Base-by-base conservation (phyloP, 2,797 vertebrate genomes). In the Dermochelys coriacea region DNA sequence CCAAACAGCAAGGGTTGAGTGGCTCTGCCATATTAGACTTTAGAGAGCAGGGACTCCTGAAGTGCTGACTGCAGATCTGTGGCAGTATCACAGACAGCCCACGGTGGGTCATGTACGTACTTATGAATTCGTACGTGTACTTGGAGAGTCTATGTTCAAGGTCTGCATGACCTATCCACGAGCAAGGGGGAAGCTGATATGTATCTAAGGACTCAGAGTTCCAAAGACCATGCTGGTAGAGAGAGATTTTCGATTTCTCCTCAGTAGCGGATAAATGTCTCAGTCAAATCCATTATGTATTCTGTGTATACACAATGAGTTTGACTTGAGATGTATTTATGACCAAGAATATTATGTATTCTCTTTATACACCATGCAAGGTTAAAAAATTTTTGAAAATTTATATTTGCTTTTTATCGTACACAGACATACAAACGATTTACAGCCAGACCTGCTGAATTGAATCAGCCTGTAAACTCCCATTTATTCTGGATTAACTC, bases 301-400 rank as follows among this genome's bases (percentile, higher is more conserved):
- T 98, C 98, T 88, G 85, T 85, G 86, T 97, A 89, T 98, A 97
- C 55, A 88, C 97, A 98, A 97, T 94, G 96, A 95, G 96, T 96
- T 98, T 98, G 96, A 98, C 97, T 97, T 98, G 94, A 95, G 97
- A 98, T 97, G 97, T 95, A 98, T 98, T 98, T 98, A 98, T 98
- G 98, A 97, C 97, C 71, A 49, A 93, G 95, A 97, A 98, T 97
- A 97, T 98, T 98, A 97, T 93, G 97, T 93, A 98, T 98, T 98
- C 98, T 97, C 97, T 98, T 98, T 98, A 98, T 97, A 97, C 96
- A 97, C 92, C 86, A 96, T 15, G 78, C 97, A 98, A 98, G 98
- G 98, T 98, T 98, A 98, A 96, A 96, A n/a, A 95, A 85, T 97
- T 98, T 98, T 97, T 95, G 3, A 25, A 96, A 98, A 98, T 97